Conservation (phyloP, 2,797 vertebrate genomes). For the Betta splendens region DNA sequence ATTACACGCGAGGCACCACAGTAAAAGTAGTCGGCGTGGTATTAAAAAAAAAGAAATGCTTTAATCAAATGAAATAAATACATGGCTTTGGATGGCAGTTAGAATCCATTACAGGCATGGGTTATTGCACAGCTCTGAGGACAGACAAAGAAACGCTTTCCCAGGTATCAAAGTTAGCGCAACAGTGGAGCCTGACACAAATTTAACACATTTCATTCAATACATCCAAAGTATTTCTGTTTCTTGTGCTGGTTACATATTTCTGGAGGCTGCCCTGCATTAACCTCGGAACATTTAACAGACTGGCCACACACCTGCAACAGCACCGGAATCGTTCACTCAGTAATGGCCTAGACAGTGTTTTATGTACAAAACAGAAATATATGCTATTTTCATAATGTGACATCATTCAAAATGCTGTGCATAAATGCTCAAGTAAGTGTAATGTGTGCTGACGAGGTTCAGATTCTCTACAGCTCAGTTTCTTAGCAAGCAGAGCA, state of each 20-base stretch:
- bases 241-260: constrained; percentile 20
- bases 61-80: constrained; percentile 84
- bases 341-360: constrained; percentile 39
- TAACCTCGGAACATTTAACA: constrained; percentile 17
- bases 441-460: constrained; percentile 2
- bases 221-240: constrained; percentile 5
- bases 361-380: constrained; percentile 43
- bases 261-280: constrained; percentile 21
- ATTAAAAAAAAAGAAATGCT: constrained; percentile 68
- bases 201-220: constrained; percentile 36
- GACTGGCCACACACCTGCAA: constrained; percentile 17
- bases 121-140: constrained; percentile 79
- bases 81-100: constrained; percentile 81
- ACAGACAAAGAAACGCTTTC: constrained; percentile 52
- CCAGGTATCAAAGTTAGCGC: constrained; percentile 55
- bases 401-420: constrained; percentile 44
- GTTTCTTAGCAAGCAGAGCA: constrained; percentile 36
- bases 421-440: constrained; percentile 37
- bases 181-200: constrained; percentile 43
- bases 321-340: constrained; percentile 38
- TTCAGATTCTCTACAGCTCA: constrained; percentile 23
- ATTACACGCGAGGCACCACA: constrained; percentile 18
- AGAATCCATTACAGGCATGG: constrained; percentile 78
- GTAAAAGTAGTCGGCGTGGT: constrained; percentile 18
- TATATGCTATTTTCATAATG: constrained; percentile 65